Conservation (phyloP, 2,888 invertebrate species). For the Onthophagus sagittarius region DNA sequence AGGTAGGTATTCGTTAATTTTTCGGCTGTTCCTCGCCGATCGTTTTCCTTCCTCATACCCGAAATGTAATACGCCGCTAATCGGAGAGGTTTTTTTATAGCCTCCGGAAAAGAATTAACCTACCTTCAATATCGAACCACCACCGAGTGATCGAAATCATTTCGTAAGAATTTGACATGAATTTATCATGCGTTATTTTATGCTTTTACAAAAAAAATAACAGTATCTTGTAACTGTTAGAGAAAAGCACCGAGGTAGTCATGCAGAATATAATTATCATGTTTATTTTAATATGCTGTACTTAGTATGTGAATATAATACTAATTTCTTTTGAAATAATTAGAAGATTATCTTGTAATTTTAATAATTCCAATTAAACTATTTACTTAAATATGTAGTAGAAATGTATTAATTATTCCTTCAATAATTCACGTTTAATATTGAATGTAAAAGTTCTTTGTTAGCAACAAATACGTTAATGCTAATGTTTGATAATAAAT, state of each 20-base stretch:
- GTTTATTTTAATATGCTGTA: neutral
- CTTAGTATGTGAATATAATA: neutral
- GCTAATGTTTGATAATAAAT: too few species aligned
- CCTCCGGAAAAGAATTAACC: neutral
- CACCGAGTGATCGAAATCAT: neutral
- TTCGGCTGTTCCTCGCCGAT: neutral
- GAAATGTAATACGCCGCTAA: constrained; percentile 2
- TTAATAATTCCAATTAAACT: neutral
- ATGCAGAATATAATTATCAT: neutral
- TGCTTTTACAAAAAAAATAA: neutral
- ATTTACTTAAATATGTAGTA: neutral
- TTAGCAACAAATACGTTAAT: too few species aligned
- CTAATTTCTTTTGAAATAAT: neutral
- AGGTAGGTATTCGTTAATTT: constrained; percentile 18
- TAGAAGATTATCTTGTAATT: neutral
- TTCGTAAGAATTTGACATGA: neutral
- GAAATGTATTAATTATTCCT: too few species aligned
- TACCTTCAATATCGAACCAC: neutral
- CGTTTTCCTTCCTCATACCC: neutral
- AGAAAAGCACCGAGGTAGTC: neutral
- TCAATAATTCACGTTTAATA: too few species aligned
- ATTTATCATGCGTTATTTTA: neutral
- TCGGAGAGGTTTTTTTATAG: neutral
- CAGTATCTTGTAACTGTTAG: neutral
- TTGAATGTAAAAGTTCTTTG: too few species aligned